Evolutionary conservation across 2,888 invertebrate species (phyloP), one percentile per base, ranked within the genome.

Genomic region (Eristalis tenax): DNA sequence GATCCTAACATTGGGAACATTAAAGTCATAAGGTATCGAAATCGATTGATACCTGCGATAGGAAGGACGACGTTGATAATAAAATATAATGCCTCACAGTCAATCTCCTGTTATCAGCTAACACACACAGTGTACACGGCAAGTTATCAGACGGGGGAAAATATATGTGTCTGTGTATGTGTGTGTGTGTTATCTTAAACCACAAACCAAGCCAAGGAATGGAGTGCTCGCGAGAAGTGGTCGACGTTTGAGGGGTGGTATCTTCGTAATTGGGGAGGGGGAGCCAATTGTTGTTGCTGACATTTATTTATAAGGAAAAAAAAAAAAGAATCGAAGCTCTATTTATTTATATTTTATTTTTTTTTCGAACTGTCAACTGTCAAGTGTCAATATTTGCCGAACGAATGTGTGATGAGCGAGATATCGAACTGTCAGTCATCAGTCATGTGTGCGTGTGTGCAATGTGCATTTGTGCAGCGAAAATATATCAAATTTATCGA

Each of bases 1-100:
- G 88, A 84, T 89, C 84, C 88, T 85, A 83, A 70, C 66, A 77
- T 77, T 43, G 79, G 73, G 83, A 83, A 88, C 77, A 88, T 86
- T 76, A 66, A 86, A 88, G 85, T 89, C 88, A 83, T 88, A 88
- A 86, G 88, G 88, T 82, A 88, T 89, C 81, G 88, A 89, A 86
- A 88, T 81, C 88, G 82, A 85, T 88, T 88, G 82, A 88, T 85
- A 85, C 82, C 85, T 85, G 70, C 88, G 88, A 88, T 89, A 88
- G 85, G 83, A 89, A 89, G 88, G 89, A 89, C 82, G 82, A 83
- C 82, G 78, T 74, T 69, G 80, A 88, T 83, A 84, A 80, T 74
- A 80, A 83, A 32, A 83, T 79, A 73, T 64, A 87, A 71, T 77
- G 69, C 79, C 75, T 87, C 80, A 81, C 68, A 88, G 84, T 69